phyloP scores from a whole-genome alignment of 2,888 invertebrate genomes.

The Ctena decussata region DNA sequence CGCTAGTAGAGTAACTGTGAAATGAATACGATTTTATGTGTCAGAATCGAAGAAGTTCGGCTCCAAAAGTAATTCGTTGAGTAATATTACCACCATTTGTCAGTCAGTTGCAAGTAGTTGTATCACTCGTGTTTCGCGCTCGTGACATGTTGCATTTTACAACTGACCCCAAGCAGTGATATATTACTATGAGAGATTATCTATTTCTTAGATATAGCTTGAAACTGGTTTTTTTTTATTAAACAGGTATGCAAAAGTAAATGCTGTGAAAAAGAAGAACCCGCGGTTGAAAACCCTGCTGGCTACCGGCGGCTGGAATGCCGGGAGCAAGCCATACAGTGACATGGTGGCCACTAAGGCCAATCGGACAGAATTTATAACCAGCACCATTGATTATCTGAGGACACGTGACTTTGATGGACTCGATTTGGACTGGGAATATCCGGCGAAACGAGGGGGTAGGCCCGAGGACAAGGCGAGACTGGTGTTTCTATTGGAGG shows the following conservation, averaged over 20 bases:
- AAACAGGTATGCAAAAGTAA: conserved; percentile 72
- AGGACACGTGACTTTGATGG: conserved; percentile 74
- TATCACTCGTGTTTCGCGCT: too few relatives aligned
- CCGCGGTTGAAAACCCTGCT: conserved; percentile 71
- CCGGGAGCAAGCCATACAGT: conserved; percentile 71
- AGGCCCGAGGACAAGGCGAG: conserved; percentile 70
- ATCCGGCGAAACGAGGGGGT: conserved; percentile 75
- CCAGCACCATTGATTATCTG: conserved; percentile 68
- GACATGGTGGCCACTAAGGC: conserved; percentile 66
- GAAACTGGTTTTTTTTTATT: too few relatives aligned
- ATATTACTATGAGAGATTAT: too few relatives aligned
- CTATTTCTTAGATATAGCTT: too few relatives aligned
- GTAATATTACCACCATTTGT: too few relatives aligned
- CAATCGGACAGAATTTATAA: conserved; percentile 67
- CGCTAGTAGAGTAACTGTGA: too few relatives aligned
- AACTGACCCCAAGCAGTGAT: too few relatives aligned
- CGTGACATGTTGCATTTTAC: too few relatives aligned
- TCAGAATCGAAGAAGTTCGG: too few relatives aligned
- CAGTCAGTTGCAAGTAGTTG: too few relatives aligned
- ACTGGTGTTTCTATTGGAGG: conserved; percentile 53
- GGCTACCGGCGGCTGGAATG: conserved; percentile 79
- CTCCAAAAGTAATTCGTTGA: too few relatives aligned
- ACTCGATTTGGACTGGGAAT: conserved; percentile 79
- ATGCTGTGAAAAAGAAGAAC: conserved; percentile 70
- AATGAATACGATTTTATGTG: too few relatives aligned